phyloP scores from a whole-genome alignment of 2,888 invertebrate species.

The Junonia oenone region DNA sequence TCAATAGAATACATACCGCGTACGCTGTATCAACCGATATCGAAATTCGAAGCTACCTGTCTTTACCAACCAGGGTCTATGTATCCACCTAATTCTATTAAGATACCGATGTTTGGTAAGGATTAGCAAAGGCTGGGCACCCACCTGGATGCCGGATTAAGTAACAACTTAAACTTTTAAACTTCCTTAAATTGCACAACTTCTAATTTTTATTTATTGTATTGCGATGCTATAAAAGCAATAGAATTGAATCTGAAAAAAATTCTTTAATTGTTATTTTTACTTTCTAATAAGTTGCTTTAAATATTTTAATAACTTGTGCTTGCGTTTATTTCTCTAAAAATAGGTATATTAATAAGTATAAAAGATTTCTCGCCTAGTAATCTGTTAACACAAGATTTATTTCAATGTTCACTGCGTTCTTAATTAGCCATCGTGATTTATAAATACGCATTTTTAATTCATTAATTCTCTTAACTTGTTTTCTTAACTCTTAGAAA shows the following conservation, averaged over 20 bases:
- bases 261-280: no score
- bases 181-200: no score
- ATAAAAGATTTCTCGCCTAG: not conserved
- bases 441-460: not conserved
- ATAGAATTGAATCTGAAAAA: no score
- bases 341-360: not conserved
- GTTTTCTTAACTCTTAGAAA: not conserved
- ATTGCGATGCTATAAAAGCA: no score
- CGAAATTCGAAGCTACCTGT: not conserved
- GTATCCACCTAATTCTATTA: no score
- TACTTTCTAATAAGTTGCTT: no score
- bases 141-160: no score
- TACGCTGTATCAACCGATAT: not conserved
- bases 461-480: not conserved
- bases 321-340: not conserved
- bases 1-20: not conserved
- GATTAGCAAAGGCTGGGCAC: no score
- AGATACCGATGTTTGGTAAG: no score
- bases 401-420: not conserved
- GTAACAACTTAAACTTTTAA: no score
- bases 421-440: not conserved
- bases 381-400: not conserved
- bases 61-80: not conserved
- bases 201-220: no score
- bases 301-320: no score